Evolutionary conservation across 2,113 vertebrate genomes (phyloP).

Genomic region (Anolis sagrei): DNA sequence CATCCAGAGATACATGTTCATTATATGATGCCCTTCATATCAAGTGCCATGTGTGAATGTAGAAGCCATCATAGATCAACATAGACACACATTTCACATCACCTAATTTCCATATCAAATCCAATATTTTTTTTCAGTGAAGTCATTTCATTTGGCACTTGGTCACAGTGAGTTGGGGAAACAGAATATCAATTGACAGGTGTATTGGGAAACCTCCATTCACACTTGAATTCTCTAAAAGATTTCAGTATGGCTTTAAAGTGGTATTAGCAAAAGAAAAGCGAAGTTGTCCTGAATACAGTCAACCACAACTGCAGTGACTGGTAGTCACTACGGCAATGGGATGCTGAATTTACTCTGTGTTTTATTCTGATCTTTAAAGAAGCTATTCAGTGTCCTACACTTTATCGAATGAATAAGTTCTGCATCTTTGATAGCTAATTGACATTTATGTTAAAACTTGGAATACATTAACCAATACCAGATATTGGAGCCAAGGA

Average conservation of each 20-base stretch:
- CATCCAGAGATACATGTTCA: constrained; percentile 39
- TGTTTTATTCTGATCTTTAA: no score
- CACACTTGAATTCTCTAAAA: not conserved
- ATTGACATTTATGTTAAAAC: no score
- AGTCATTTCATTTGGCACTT: not conserved
- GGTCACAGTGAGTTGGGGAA: not conserved
- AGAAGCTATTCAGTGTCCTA: no score
- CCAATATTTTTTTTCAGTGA: not conserved
- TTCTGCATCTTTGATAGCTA: no score
- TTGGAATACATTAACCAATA: no score
- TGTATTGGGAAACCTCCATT: not conserved
- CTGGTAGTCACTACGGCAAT: not conserved
- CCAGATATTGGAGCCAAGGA: no score
- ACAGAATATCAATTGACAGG: not conserved
- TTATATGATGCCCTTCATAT: not conserved
- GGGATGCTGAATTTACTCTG: no score
- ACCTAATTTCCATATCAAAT: not conserved
- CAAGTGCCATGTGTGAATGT: not conserved
- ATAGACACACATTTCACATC: not conserved
- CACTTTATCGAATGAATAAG: no score
- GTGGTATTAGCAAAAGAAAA: not conserved
- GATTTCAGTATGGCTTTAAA: not conserved
- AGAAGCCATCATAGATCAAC: not conserved
- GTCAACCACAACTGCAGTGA: not conserved
- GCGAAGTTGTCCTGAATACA: not conserved